Conservation (phyloP, 2,888 invertebrate genomes). For the Andrena bucephala region DNA sequence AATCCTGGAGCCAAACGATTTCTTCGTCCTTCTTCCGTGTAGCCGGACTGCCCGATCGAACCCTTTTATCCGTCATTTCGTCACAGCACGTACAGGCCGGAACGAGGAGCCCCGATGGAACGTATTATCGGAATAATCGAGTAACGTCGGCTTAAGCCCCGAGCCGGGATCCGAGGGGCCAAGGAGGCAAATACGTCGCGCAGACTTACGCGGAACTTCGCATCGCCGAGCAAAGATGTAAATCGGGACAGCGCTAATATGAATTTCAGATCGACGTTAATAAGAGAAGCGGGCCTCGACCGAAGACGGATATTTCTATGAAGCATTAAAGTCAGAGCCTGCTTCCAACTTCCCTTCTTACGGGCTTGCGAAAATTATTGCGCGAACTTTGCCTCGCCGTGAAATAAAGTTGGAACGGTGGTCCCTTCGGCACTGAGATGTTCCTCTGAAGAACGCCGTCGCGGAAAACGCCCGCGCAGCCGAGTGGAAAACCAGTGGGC, state of each 20-base stretch:
- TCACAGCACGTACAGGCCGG: constrained; percentile 47
- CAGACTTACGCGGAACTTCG: constrained; percentile 49
- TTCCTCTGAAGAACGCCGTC: background rate
- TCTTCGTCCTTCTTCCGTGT: constrained; percentile 69
- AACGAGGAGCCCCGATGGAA: constrained; percentile 33
- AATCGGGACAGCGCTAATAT: constrained; percentile 53
- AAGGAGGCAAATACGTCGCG: constrained; percentile 29
- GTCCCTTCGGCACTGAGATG: background rate
- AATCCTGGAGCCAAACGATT: constrained; percentile 68
- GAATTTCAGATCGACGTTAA: constrained; percentile 64
- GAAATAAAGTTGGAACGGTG: constrained; percentile 31
- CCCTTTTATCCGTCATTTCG: constrained; percentile 62
- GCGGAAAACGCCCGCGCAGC: background rate
- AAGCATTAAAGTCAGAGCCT: constrained; percentile 33
- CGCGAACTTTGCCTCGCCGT: constrained; percentile 32
- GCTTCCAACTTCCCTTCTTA: constrained; percentile 24
- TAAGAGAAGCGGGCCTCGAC: constrained; percentile 44
- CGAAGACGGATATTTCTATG: constrained; percentile 46
- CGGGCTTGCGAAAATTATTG: constrained; percentile 31
- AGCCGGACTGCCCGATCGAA: constrained; percentile 40
- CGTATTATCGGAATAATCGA: constrained; percentile 56
- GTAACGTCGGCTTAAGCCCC: constrained; percentile 26
- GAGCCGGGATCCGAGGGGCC: constrained; percentile 9
- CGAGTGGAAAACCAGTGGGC: background rate
- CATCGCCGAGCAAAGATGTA: constrained; percentile 45